A percentile compares a stretch with the other conserved stretches of the same genome.
phyloP scores from a whole-genome alignment of 2,113 vertebrate species.

The Todiramphus saurophagus region DNA sequence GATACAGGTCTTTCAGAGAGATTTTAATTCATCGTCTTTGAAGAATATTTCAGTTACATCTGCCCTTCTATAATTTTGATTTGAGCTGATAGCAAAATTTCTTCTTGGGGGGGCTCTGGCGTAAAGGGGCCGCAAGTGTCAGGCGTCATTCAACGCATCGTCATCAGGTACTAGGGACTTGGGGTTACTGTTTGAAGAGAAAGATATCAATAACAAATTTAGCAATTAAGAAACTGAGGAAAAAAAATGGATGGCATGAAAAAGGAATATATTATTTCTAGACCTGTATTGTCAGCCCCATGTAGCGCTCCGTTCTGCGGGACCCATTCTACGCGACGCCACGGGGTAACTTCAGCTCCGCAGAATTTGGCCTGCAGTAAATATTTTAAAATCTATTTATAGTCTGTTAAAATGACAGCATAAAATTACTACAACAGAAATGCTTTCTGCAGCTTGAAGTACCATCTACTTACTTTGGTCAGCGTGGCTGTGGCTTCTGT shows the following conservation, averaged over 20 bases:
- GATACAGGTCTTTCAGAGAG: not conserved
- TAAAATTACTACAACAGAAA: slow-evolving; percentile 22
- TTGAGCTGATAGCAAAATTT: not conserved
- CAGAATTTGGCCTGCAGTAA: slow-evolving; percentile 41
- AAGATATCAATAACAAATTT: not conserved
- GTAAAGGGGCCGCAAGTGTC: not conserved
- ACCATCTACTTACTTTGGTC: not conserved
- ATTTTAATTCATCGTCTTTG: not conserved
- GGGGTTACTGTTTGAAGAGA: not conserved
- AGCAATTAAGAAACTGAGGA: not conserved
- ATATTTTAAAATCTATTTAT: slow-evolving; percentile 52
- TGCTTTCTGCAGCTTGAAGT: not conserved
- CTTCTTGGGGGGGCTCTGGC: not conserved
- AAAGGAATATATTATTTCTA: not conserved
- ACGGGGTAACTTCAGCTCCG: not conserved
- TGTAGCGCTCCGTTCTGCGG: not conserved
- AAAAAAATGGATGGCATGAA: not conserved
- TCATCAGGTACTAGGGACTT: not conserved
- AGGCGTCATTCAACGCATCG: not conserved
- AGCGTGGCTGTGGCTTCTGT: not conserved
- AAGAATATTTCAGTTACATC: not conserved
- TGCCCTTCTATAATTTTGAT: not conserved
- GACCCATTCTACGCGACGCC: not conserved
- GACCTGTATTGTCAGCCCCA: not conserved
- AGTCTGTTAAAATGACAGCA: not conserved